phyloP scores from a whole-genome alignment of 2,113 vertebrate genomes.

The Heteronetta atricapilla region DNA sequence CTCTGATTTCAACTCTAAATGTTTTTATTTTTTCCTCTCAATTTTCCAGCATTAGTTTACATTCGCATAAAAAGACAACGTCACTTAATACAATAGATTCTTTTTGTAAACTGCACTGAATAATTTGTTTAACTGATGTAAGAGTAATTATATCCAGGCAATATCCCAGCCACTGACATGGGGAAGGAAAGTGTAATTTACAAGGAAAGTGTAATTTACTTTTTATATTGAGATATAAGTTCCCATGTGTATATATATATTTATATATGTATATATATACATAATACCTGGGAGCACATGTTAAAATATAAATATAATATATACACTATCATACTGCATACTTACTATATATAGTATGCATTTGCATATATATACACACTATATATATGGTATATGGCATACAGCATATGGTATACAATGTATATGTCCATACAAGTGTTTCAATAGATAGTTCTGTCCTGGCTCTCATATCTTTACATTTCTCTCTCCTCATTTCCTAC shows the following conservation, averaged over 20 bases:
- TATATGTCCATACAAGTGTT: background rate
- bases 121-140: background rate
- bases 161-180: background rate
- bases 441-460: background rate
- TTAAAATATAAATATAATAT: background rate
- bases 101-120: background rate
- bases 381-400: background rate
- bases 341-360: background rate
- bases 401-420: background rate
- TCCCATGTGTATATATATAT: background rate
- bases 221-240: background rate
- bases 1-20: background rate
- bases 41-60: background rate
- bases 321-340: background rate
- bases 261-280: background rate
- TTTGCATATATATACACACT: background rate
- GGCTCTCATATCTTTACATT: background rate
- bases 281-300: background rate
- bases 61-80: background rate
- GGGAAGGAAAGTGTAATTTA: background rate
- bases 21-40: background rate
- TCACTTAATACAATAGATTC: background rate
- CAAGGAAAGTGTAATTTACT: background rate
- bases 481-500: background rate
- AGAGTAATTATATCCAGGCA: background rate